Evolutionary conservation across 2,888 invertebrate genomes (phyloP).

Genomic region (Eurytoma adleriae): DNA sequence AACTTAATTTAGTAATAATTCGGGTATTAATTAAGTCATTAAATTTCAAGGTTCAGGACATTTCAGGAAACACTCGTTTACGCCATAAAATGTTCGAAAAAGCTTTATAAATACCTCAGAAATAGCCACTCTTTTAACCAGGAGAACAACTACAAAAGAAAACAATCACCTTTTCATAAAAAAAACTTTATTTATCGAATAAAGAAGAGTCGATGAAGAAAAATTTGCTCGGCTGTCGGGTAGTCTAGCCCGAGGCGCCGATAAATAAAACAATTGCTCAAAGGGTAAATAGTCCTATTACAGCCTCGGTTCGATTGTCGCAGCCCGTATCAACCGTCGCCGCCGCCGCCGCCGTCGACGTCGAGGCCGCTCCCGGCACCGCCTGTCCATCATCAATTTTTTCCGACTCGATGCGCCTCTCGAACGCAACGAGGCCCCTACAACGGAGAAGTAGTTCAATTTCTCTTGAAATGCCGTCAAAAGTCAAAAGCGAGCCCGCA

Average conservation of each 20-base stretch:
- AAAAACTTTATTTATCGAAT: too few species aligned
- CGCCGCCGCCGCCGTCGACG: background rate
- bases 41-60: too few species aligned
- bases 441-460: conserved; percentile 29
- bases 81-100: too few species aligned
- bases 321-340: conserved; percentile 9
- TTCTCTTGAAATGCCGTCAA: conserved; percentile 3
- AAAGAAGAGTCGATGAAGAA: too few species aligned
- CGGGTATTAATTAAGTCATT: too few species aligned
- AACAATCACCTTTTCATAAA: too few species aligned
- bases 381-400: conserved; percentile 33
- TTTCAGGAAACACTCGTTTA: too few species aligned
- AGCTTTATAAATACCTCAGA: too few species aligned
- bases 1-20: too few species aligned
- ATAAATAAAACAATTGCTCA: conserved; percentile 39
- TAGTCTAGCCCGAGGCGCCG: background rate
- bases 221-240: too few species aligned
- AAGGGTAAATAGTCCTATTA: conserved; percentile 19
- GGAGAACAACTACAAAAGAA: too few species aligned
- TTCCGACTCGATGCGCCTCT: conserved; percentile 24
- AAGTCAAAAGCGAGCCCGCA: conserved; percentile 4
- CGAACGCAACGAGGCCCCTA: conserved; percentile 39
- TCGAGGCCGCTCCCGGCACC: background rate
- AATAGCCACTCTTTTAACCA: too few species aligned
- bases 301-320: conserved; percentile 36